phyloP scores from a whole-genome alignment of 2,797 vertebrate genomes.

The Danionella dracula region DNA sequence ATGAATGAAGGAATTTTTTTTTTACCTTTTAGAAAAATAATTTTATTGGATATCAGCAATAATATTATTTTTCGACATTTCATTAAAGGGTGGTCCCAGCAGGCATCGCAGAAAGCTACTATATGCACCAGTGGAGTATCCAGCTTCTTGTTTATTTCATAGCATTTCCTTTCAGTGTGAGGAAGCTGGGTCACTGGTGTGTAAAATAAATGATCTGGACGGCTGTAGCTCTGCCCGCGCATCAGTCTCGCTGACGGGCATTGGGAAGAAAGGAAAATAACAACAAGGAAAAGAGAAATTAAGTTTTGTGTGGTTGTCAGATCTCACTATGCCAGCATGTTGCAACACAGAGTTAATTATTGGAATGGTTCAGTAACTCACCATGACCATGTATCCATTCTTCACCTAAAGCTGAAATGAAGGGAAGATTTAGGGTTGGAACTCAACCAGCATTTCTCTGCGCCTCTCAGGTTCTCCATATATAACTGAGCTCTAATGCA shows the following conservation, averaged over 20 bases:
- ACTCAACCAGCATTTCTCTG: not conserved
- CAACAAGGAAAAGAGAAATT: not conserved
- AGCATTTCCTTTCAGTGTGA: not conserved
- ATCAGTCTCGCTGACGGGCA: slow-evolving; percentile 11
- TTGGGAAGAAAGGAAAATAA: not conserved
- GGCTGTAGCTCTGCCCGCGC: not conserved
- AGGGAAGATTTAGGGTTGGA: slow-evolving; percentile 33
- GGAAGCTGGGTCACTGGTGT: slow-evolving; percentile 2
- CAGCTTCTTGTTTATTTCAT: not conserved
- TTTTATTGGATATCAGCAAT: too few species aligned
- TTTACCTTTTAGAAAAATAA: too few species aligned
- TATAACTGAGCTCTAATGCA: not conserved
- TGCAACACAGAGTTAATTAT: slow-evolving; percentile 25
- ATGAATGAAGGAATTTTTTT: too few species aligned
- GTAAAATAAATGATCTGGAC: slow-evolving; percentile 26
- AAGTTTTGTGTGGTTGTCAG: slow-evolving; percentile 9
- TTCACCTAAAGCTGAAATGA: slow-evolving; percentile 20
- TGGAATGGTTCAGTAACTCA: slow-evolving; percentile 22
- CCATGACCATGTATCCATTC: not conserved
- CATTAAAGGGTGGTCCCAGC: not conserved
- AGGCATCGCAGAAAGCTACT: not conserved
- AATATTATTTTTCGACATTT: not conserved
- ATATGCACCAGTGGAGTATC: not conserved
- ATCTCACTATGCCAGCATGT: not conserved
- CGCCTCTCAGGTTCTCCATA: slow-evolving; percentile 19